Percentiles rank a stretch among this genome's conserved stretches.
Conservation (phyloP, 2,113 vertebrate genomes). For the Oreochromis spilurus region DNA sequence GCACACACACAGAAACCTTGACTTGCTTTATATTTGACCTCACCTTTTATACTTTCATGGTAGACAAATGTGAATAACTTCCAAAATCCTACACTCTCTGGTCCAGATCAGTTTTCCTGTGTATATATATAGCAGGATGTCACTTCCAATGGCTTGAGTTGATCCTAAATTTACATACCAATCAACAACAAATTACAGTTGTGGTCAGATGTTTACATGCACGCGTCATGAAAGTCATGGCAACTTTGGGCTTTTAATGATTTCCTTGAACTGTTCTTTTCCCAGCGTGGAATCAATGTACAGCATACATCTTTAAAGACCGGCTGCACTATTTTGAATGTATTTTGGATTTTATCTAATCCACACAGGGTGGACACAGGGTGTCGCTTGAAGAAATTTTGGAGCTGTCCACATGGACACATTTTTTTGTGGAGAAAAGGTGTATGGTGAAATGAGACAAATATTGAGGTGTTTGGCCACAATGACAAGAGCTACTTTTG, state of each 20-base stretch:
- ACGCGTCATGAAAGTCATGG: background rate
- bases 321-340: background rate
- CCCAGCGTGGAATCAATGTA: background rate
- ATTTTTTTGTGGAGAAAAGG: too few relatives aligned
- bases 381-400: background rate
- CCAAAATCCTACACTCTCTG: background rate
- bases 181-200: background rate
- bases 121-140: background rate
- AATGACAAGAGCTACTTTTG: too few relatives aligned
- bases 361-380: background rate
- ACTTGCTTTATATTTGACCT: background rate
- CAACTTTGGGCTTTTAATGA: background rate
- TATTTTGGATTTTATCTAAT: background rate
- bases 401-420: too few relatives aligned
- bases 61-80: background rate
- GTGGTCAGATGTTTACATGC: background rate
- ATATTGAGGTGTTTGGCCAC: too few relatives aligned
- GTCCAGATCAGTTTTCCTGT: background rate
- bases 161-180: background rate
- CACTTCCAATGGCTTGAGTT: background rate
- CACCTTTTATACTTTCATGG: background rate
- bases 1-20: background rate
- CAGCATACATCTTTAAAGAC: background rate
- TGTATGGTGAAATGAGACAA: too few relatives aligned
- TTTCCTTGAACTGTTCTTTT: background rate